A percentile compares a stretch with the other conserved stretches of the same genome.
Conservation (phyloP, 2,888 invertebrate genomes). For the Stenotaenia linearis region DNA sequence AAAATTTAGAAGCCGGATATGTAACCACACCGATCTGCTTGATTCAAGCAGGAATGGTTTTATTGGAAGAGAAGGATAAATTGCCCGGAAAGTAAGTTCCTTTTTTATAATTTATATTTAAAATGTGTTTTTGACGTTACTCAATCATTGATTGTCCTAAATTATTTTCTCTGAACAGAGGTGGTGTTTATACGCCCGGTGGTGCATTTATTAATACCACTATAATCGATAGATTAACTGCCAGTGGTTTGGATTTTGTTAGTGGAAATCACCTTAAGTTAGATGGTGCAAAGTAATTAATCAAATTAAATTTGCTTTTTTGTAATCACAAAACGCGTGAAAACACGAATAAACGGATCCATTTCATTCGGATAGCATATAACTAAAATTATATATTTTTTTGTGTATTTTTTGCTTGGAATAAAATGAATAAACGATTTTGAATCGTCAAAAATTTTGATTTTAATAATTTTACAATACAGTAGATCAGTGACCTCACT, state of each 20-base stretch:
- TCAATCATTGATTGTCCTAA: too few species aligned
- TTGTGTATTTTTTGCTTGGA: too few species aligned
- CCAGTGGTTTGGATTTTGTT: slow-evolving; percentile 53
- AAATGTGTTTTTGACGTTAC: not conserved
- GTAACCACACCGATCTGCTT: slow-evolving; percentile 70
- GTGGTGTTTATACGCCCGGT: slow-evolving; percentile 80
- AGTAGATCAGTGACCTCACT: too few species aligned
- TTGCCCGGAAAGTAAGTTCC: slow-evolving; percentile 64
- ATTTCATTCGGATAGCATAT: too few species aligned
- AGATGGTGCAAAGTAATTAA: not conserved
- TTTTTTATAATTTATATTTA: not conserved
- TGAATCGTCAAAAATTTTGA: too few species aligned
- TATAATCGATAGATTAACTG: slow-evolving; percentile 65
- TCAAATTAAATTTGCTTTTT: not conserved
- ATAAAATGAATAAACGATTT: too few species aligned
- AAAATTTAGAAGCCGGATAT: slow-evolving; percentile 66
- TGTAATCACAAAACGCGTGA: not conserved
- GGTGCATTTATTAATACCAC: slow-evolving; percentile 76
- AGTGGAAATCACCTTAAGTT: not conserved
- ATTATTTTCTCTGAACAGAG: slow-evolving; percentile 56
- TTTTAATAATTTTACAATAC: too few species aligned
- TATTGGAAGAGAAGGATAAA: slow-evolving; percentile 67
- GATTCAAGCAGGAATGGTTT: slow-evolving; percentile 64
- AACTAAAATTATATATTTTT: too few species aligned
- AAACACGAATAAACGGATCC: too few species aligned